Base-by-base conservation (phyloP, 2,888 invertebrate genomes). In the Serripes groenlandicus region DNA sequence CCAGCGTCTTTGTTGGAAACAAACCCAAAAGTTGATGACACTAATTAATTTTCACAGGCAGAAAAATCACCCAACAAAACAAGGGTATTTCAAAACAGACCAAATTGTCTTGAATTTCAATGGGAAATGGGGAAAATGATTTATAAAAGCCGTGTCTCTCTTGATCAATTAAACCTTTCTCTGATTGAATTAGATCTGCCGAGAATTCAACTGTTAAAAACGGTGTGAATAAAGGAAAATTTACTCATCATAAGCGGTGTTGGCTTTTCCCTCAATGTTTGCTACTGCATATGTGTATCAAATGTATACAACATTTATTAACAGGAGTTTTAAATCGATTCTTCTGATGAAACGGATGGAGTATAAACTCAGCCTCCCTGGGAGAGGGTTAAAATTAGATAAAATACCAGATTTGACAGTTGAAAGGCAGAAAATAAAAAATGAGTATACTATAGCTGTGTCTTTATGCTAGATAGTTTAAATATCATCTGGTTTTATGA, bases 11-110 rank as follows among this genome's bases (percentile, higher is more conserved):
- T 30, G 62, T 62, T 28, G 7, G 62, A 62, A 62, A 62, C 28
- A 30, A 62, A 62, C 28, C 28, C 30, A 62, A 21, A 28, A 9
- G n/a, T 11, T 15, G 18, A 75, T 75, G 74, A 52, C 74, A 66
- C 68, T 75, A 75, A 75, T 75, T 75, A 75, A 68, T 75, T 75
- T 75, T 68, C 56, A 35, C 68, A 52, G 23, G n/a, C n/a, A 66
- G 28, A 64, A 69, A n/a, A 68, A 35, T 35, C 34, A 66, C 66
- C 35, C 18, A 15, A 23, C 34, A 26, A 11, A n/a, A n/a, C 11
- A 26, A 56, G 11, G 56, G 56, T 56, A 56, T 56, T 56, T 56
- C 23, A 56, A 56, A 56, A 56, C 5, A 56, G 56, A n/a, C 56
- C 23, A n/a, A 56, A 56, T 56, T 56, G 56, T 56, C 56, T 56